phyloP scores from a whole-genome alignment of 2,888 invertebrate genomes.

The Eurytoma adleriae region DNA sequence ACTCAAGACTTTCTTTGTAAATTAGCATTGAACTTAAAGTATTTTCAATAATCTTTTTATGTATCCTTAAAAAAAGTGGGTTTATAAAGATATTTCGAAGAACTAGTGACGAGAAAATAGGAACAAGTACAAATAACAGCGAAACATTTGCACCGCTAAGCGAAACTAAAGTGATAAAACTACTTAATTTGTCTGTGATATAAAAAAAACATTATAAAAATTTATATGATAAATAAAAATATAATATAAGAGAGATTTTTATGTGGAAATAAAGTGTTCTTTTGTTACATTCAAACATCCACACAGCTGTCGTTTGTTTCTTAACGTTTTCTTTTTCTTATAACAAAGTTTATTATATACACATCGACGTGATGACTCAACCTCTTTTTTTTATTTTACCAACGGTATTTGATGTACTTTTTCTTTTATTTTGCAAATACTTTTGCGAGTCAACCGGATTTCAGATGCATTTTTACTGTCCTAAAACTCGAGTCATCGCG shows the following conservation, averaged over 20 bases:
- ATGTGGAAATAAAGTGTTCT: constrained; percentile 55
- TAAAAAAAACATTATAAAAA: constrained; percentile 16
- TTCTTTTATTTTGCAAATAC: too few relatives aligned
- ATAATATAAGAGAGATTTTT: constrained; percentile 47
- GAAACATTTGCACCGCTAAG: constrained; percentile 16
- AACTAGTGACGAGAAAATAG: constrained; percentile 5
- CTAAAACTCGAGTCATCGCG: constrained; percentile 4
- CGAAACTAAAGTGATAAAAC: constrained; percentile 10
- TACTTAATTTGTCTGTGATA: constrained; percentile 36
- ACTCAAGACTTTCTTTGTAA: constrained; percentile 13
- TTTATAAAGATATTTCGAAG: constrained; percentile 12
- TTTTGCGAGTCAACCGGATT: neutral
- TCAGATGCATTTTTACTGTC: neutral
- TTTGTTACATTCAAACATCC: constrained; percentile 50
- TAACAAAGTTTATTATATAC: constrained; percentile 10
- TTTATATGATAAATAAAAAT: constrained; percentile 49
- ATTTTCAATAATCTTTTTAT: constrained; percentile 27
- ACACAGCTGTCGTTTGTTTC: constrained; percentile 53
- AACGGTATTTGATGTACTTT: too few relatives aligned
- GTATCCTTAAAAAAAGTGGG: neutral
- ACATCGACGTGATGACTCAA: constrained; percentile 12
- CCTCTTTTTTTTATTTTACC: too few relatives aligned
- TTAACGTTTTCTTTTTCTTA: constrained; percentile 42
- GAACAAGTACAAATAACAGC: constrained; percentile 11
- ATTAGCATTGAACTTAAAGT: constrained; percentile 4